Evolutionary conservation across 2,888 invertebrate species (phyloP), one percentile per base, ranked within the genome.

Genomic region (Deladenus siricidicola): DNA sequence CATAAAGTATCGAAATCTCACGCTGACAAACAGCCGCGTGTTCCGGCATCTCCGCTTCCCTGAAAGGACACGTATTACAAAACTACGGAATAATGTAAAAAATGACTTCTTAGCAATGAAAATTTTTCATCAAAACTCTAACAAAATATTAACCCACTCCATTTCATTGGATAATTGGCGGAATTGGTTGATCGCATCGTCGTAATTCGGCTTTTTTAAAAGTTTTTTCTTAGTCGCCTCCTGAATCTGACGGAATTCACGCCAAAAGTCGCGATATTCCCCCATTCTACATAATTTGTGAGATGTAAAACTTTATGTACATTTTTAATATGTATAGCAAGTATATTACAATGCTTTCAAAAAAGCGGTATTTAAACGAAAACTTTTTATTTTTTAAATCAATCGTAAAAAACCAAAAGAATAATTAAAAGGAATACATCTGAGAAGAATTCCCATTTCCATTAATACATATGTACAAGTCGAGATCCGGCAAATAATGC

Each of bases 141-240:
- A 45, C 3, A 3, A 19, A 8, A 53, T 29, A 53, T 24, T 4
- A 6, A 53, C 62, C 23, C 17, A 64, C 63, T 56, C 56, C 61
- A 64, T 62, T n/a, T 47, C 56, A 39, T 57, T 49, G 26, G 53
- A 23, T 4, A 65, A 30, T 19, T 21, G 34, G 10, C 60, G 50
- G 24, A 56, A 55, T 24, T 63, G 50, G n/a, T 26, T 24, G 19
- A 67, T 49, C 39, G 59, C 62, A 14, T 66, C 63, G n/a, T 58
- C 44, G 26, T 60, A 68, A 23, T 70, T 70, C 3, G 60, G 59
- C 45, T 68, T 70, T 39, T 67, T 67, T 39, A 67, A 49, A 8
- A 70, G 34, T 43, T 67, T 67, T 57, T 68, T 70, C 49, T 52
- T 56, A 14, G 53, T 45, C 6, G 60, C 28, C 3, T 45, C 53